Base-by-base conservation (phyloP, 2,888 invertebrate genomes). In the Hyposoter didymator region DNA sequence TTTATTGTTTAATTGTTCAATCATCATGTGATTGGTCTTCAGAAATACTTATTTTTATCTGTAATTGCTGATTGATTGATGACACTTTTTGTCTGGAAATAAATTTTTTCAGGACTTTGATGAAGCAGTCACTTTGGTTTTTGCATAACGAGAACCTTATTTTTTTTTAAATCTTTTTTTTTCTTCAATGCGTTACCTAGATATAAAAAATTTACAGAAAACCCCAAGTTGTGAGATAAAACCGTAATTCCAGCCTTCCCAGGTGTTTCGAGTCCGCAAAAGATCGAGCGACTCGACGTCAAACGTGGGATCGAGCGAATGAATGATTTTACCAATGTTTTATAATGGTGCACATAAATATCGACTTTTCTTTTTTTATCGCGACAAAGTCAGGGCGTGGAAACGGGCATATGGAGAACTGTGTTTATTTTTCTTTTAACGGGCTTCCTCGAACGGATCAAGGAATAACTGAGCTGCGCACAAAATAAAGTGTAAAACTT, bases 401-500 rank as follows among this genome's bases (percentile, higher is more conserved):
- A 52, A 73, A 78, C 83, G 83, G 73, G 78, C 74, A 55, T 83
- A 67, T 66, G 52, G 59, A 78, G 39, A 45, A 64, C 17, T 69
- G 32, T 74, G 17, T 55, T 72, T 49, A 32, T 73, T 79, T 84
- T 47, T 8, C 7, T 69, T 78, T 78, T 69, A 67, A 59, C 67
- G 69, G 73, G 78, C 70, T 85, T 78, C 78, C 78, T 76, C 35
- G 47, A 79, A 70, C 19, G 70, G 70, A 75, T 59, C 79, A 81
- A 78, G 84, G 55, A 73, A 75, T 79, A 19, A 78, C 69, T 82
- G 49, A 85, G 76, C 76, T 69, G 82, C 86, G 84, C 87, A 85
- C 83, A 84, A 83, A 66, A 82, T 75, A 55, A 74, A 78, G 59
- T 72, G 73, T 76, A 66, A 70, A 81, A 84, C 84, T 88, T 87